Base-by-base conservation (phyloP, 2,888 invertebrate species). In the Brachycybe producta region DNA sequence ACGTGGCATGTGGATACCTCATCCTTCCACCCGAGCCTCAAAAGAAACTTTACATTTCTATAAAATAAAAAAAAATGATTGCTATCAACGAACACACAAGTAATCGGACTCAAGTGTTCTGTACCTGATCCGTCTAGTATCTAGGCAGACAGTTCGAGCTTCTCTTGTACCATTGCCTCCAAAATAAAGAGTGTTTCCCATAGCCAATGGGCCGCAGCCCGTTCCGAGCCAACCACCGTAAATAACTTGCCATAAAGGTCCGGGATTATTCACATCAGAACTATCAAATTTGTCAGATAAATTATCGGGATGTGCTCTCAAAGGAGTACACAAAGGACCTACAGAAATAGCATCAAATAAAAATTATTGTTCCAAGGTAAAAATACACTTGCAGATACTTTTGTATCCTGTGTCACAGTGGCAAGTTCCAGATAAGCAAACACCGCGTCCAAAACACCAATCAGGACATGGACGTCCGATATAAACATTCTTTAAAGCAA, bases 181-280 rank as follows among this genome's bases (percentile, higher is more conserved):
- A 59, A 69, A 68, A 55, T 68, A 68, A 11, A 69, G 57, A 13
- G 65, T 66, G 51, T 66, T 67, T 1, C 68, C 69, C 0, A 67
- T 66, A n/a, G 63, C 58, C 34, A 69, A 57, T 2, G 66, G 62
- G 15, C 65, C 67, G 60, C 68, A 69, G 1, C 67, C 68, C 52
- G 62, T 60, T 5, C 66, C 65, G 3, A 66, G 60, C 19, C 60
- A 61, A 13, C 67, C 69, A 0, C 68, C 68, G 3, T 60, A 57
- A n/a, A 67, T 62, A 13, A 56, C 49, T 5, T 57, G 60, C 68
- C 69, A 69, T 15, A 41, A 47, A 13, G 19, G 15, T 13, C 27
- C n/a, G 11, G 5, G 19, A 5, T 17, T 17, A 11, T n/a, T n/a
- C 21, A 19, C 38, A 19, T 47, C 38, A n/a, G 15, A 17, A 13